Evolutionary conservation across 2,797 vertebrate species (phyloP), one percentile per base, ranked within the genome.

Genomic region (Eulemur albifrons): DNA sequence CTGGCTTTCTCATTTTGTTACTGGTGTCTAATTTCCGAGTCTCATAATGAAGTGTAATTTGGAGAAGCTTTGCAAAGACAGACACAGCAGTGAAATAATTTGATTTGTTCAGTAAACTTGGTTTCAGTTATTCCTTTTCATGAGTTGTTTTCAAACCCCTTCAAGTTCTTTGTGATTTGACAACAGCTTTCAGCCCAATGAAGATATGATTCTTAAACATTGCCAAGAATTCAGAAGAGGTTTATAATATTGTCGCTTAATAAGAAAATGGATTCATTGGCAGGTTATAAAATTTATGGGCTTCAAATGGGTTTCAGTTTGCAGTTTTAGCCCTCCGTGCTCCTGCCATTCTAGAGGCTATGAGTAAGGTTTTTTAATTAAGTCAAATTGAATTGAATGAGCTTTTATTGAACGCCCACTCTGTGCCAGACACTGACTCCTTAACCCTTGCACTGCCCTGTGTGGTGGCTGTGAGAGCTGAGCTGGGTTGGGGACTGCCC

Each of bases 341-440:
- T 67, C 83, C 79, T 95, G 65, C 93, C 40, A 54, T 83, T 95
- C 94, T 92, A 0, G 12, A 88, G 96, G 95, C 97, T 80, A 61
- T 70, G 96, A 96, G 95, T 82, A 93, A 94, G 90, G 87, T 93
- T 97, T 97, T 97, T 95, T 95, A 97, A 97, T 98, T 98, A 96
- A 96, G 96, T 97, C 94, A 96, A 93, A 96, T 96, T 63, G 96
- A 96, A 97, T 96, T 87, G 97, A 96, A 97, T 94, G 94, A 61
- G 91, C 87, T 96, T 98, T 97, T 63, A 82, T 92, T 20, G 38
- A 95, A 94, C 81, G 35, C 97, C 81, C 88, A 82, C 90, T 92
- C 88, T n/a, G 43, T 85, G 91, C 94, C 91, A 95, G 94, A 76
- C 91, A 38, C 57, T 1, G 20, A 38, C 54, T 86, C 40, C 88